These are phyloP conservation scores for Brachionus manjavacas DNA, from an alignment of 1,140 invertebrate genomes.

Conservation along the genomic window DNA sequence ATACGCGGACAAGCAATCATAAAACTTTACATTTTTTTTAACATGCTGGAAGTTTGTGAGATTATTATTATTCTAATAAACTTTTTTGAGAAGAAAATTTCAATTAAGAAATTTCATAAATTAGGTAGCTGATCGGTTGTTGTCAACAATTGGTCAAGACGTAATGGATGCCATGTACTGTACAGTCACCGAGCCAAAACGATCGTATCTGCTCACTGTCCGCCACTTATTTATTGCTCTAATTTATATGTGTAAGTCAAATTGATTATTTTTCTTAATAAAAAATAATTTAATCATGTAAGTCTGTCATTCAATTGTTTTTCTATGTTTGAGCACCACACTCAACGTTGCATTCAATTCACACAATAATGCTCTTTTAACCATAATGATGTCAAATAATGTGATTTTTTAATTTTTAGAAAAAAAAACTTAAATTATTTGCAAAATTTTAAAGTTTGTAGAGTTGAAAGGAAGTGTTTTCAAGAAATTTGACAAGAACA, in stretches of 20 bases:
- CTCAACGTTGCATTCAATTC: slow-evolving; percentile 98
- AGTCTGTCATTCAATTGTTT: slow-evolving; percentile 84
- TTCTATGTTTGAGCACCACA: slow-evolving; percentile 82
- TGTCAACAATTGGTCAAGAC: slow-evolving; percentile 41
- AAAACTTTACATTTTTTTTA: slow-evolving; percentile 98
- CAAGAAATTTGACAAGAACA: slow-evolving; percentile 98
- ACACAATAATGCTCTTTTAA: slow-evolving; percentile 90
- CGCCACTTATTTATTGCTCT: slow-evolving; percentile 82
- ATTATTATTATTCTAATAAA: slow-evolving; percentile 40
- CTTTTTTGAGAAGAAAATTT: neutral
- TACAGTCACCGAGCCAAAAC: neutral
- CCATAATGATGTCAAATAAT: slow-evolving; percentile 99
- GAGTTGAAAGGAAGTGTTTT: slow-evolving; percentile 97
- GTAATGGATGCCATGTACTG: slow-evolving; percentile 36
- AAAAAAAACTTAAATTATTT: slow-evolving; percentile 46
- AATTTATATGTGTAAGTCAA: slow-evolving; percentile 75
- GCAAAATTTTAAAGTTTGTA: slow-evolving; percentile 72
- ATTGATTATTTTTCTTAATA: neutral
- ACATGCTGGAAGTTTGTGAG: slow-evolving; percentile 84
- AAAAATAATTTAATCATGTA: slow-evolving; percentile 1
- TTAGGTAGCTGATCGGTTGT: slow-evolving; percentile 36
- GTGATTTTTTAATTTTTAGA: slow-evolving; percentile 61
- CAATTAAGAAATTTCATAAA: neutral
- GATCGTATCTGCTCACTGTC: slow-evolving; percentile 60
- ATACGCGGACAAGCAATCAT: slow-evolving; percentile 98